Base-by-base conservation (phyloP, 2,888 invertebrate genomes). In the Cancer borealis region DNA sequence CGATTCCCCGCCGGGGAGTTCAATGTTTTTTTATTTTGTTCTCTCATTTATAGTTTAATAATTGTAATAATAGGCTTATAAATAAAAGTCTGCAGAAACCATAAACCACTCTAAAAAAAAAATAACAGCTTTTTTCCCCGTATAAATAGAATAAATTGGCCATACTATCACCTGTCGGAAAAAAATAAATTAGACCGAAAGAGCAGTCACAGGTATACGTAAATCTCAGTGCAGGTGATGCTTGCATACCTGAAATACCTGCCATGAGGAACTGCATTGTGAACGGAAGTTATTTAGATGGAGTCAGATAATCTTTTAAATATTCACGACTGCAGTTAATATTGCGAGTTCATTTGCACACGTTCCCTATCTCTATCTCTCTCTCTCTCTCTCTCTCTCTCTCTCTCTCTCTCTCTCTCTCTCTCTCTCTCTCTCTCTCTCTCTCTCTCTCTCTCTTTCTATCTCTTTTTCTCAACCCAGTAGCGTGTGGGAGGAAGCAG, bases 1-100 rank as follows among this genome's bases (percentile, higher is more conserved):
- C 95, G 93, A 95, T 94, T 94, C 92, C 93, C 93, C 93, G 95
- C 92, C 93, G 95, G 92, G 92, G 60, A 92, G 54, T 60, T 2
- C 17, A 45, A 14, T 12, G 17, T 39, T 46, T 88, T 17, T 88
- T 17, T 88, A 21, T 12, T 17, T 39, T 46, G 6, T 21, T 39
- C 45, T 4, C 10, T 39, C 87, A 14, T 12, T 1, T 14, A 30
- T 54, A 10, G 54, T 54, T 54, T 54, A 54, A 17, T 54, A 54
- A 14, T 17, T 17, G 1, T 54, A 14, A 1, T 17, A 54, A 14
- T 54, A 54, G 54, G 54, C 10, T 3, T 14, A 2, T 8, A 54
- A 14, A 8, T 2, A 54, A 39, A 54, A 54, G 12, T n/a, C n/a
- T 66, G n/a, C 14, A 66, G n/a, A 66, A 66, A 1, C n/a, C 66